These are phyloP conservation scores for Eunapius fragilis DNA, from an alignment of 37 sponge, comb jelly and placozoan genomes.

Conservation along the genomic window DNA sequence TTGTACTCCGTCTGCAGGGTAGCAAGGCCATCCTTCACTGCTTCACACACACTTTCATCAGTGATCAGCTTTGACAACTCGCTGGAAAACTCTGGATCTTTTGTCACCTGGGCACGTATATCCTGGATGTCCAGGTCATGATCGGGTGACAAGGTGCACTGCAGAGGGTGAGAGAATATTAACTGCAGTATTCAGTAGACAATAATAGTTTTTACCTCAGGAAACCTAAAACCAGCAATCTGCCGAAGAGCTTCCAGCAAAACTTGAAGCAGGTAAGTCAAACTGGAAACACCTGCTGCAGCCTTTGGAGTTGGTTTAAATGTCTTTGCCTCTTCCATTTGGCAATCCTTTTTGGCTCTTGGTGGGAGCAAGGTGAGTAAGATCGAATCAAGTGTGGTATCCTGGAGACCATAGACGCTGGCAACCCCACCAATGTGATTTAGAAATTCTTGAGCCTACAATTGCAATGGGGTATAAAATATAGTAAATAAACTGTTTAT, in stretches of 20 bases:
- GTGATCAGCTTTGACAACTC: constrained; percentile 20
- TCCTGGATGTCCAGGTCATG: constrained; percentile 21
- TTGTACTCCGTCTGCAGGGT: background rate
- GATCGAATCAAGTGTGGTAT: constrained; percentile 84
- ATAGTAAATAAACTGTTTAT: background rate
- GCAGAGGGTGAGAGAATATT: background rate
- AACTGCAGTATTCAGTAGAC: background rate
- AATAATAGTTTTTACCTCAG: constrained; percentile 23
- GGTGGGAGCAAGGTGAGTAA: constrained; percentile 72
- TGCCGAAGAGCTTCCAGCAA: constrained; percentile 32
- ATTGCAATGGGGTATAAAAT: background rate
- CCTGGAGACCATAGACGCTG: constrained; percentile 67
- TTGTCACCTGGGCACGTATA: constrained; percentile 15
- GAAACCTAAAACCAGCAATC: constrained; percentile 45
- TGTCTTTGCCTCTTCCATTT: background rate
- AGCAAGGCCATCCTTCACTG: constrained; percentile 11
- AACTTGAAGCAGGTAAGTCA: constrained; percentile 32
- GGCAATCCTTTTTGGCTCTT: constrained; percentile 15
- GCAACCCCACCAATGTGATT: constrained; percentile 17
- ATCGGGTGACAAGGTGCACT: constrained; percentile 15
- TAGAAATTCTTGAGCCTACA: constrained; percentile 47
- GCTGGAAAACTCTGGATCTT: constrained; percentile 49
- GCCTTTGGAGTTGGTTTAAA: background rate
- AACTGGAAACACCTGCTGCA: background rate
- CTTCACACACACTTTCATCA: constrained; percentile 34